phyloP scores from a whole-genome alignment of 1,140 invertebrate species.

The Trypoxylus dichotomus region DNA sequence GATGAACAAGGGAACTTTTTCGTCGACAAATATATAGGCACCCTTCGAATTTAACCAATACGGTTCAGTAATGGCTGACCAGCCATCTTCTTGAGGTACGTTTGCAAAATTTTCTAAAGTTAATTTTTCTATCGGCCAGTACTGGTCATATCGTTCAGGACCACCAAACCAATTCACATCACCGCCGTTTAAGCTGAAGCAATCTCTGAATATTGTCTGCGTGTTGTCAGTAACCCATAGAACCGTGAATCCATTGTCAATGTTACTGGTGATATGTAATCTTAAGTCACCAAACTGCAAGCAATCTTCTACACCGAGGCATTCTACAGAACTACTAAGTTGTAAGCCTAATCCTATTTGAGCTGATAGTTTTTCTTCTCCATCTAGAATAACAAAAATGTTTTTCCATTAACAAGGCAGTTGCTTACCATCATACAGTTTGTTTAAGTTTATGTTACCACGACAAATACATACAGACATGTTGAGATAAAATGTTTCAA shows the following conservation, averaged over 20 bases:
- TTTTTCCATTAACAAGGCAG: too few relatives aligned
- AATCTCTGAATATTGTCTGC: not conserved
- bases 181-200: constrained; percentile 4
- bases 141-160: constrained; percentile 24
- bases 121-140: constrained; percentile 68
- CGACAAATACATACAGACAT: too few relatives aligned
- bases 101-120: constrained; percentile 62
- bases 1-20: constrained; percentile 68
- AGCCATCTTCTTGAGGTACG: constrained; percentile 63
- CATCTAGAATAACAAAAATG: not conserved
- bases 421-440: too few relatives aligned
- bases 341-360: not conserved
- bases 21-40: constrained; percentile 63
- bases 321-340: not conserved
- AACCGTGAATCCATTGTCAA: constrained; percentile 28
- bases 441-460: too few relatives aligned
- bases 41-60: constrained; percentile 78
- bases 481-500: too few relatives aligned
- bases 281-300: constrained; percentile 16
- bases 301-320: constrained; percentile 25
- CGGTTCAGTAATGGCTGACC: constrained; percentile 69
- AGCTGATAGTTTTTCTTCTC: not conserved
- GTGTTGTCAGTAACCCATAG: constrained; percentile 14
- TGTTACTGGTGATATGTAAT: not conserved
- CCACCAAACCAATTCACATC: constrained; percentile 28